Evolutionary conservation across 1,140 invertebrate genomes (phyloP).

Genomic region (Trinorchestia longiramus): DNA sequence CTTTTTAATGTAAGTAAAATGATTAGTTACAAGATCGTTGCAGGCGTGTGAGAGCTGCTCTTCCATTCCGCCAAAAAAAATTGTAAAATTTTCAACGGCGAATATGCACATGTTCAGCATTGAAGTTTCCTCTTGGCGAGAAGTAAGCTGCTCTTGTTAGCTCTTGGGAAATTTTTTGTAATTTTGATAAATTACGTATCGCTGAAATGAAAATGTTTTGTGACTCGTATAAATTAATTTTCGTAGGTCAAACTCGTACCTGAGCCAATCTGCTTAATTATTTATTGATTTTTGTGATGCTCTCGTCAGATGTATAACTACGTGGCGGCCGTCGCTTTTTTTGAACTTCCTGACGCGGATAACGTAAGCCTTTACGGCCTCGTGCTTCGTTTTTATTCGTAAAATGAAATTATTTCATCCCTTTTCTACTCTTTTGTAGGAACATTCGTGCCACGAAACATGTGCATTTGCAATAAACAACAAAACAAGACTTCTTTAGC

Average conservation of each 20-base stretch:
- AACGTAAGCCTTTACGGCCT: background rate
- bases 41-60: background rate
- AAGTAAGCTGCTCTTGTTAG: background rate
- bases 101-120: conserved; percentile 42
- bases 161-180: background rate
- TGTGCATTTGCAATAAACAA: conserved; percentile 67
- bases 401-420: background rate
- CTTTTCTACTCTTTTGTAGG: conserved; percentile 66
- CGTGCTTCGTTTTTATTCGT: background rate
- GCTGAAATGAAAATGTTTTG: background rate
- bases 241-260: conserved; percentile 4
- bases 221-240: conserved; percentile 6
- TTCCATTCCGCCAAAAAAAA: conserved; percentile 48
- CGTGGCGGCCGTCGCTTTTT: background rate
- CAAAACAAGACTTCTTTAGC: background rate
- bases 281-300: background rate
- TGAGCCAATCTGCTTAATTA: conserved; percentile 27
- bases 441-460: conserved; percentile 66
- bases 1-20: background rate
- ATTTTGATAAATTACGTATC: background rate
- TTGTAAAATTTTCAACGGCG: conserved; percentile 49
- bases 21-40: background rate
- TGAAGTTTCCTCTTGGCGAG: conserved; percentile 40
- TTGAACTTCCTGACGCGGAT: background rate
- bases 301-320: background rate